Conservation (phyloP, 2,888 invertebrate genomes). For the Palloptera scutellata region DNA sequence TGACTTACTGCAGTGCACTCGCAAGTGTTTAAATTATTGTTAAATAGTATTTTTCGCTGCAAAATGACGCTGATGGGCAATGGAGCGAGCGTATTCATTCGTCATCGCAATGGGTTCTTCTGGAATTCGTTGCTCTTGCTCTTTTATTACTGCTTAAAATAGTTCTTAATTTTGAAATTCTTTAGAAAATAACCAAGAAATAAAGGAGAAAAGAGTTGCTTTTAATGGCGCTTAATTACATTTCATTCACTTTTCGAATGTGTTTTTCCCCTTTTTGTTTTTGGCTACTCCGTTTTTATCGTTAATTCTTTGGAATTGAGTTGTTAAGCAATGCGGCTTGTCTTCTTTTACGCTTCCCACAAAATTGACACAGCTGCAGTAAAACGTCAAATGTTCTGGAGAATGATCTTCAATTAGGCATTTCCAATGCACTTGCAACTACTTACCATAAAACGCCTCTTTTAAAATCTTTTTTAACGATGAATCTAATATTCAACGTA, state of each 20-base stretch:
- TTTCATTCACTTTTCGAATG: neutral
- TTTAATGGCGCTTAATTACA: conserved; percentile 34
- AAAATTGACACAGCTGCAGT: too few species aligned
- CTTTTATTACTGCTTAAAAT: conserved; percentile 17
- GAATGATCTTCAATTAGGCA: too few species aligned
- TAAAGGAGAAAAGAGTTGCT: conserved; percentile 7
- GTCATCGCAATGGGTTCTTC: neutral
- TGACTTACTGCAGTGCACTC: conserved; percentile 21
- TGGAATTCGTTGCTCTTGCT: conserved; percentile 9
- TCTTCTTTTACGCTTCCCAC: neutral
- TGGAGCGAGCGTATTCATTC: conserved; percentile 13
- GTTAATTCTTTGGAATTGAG: neutral
- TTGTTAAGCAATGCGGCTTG: neutral
- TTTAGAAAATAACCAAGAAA: conserved; percentile 13
- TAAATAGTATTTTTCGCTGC: conserved; percentile 44
- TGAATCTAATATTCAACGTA: too few species aligned
- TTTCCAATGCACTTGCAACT: too few species aligned
- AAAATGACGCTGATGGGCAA: conserved; percentile 32
- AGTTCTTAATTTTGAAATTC: conserved; percentile 29
- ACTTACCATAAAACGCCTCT: too few species aligned
- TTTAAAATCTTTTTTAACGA: too few species aligned
- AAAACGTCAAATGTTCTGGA: too few species aligned
- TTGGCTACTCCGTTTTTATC: neutral
- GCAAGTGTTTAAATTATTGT: conserved; percentile 43
- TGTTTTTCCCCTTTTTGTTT: neutral